These are phyloP conservation scores for Endotricha flammealis DNA, from an alignment of 2,888 invertebrate genomes.

Conservation along the genomic window DNA sequence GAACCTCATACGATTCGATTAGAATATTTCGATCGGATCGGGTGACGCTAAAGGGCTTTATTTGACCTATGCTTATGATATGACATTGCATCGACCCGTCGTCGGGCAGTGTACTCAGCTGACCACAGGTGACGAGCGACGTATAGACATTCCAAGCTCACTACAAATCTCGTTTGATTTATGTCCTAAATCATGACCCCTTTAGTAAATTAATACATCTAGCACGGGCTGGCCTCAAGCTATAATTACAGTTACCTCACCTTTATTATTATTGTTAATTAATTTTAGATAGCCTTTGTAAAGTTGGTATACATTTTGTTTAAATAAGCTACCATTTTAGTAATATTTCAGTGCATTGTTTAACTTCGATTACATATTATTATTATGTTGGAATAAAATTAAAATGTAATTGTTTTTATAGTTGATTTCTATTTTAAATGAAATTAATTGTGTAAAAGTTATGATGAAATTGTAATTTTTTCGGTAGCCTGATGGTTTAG, in stretches of 20 bases:
- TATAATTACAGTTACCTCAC: neutral
- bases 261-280: constrained; percentile 1
- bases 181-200: constrained; percentile 26
- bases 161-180: constrained; percentile 30
- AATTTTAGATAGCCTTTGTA: neutral
- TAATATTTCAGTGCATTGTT: neutral
- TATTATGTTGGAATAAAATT: neutral
- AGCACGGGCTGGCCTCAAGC: neutral
- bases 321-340: neutral
- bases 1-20: too few relatives aligned
- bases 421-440: neutral
- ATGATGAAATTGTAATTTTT: too few relatives aligned
- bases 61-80: neutral
- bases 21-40: too few relatives aligned
- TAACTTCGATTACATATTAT: neutral
- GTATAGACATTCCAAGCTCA: constrained; percentile 14
- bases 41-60: too few relatives aligned
- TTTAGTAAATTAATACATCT: constrained; percentile 14
- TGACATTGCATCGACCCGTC: neutral
- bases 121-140: too few relatives aligned
- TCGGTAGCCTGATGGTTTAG: too few relatives aligned
- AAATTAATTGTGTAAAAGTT: neutral
- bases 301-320: neutral
- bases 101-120: too few relatives aligned
- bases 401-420: neutral